These are phyloP conservation scores for Brachylomia viminalis DNA, from an alignment of 2,888 invertebrate genomes.

Conservation along the genomic window DNA sequence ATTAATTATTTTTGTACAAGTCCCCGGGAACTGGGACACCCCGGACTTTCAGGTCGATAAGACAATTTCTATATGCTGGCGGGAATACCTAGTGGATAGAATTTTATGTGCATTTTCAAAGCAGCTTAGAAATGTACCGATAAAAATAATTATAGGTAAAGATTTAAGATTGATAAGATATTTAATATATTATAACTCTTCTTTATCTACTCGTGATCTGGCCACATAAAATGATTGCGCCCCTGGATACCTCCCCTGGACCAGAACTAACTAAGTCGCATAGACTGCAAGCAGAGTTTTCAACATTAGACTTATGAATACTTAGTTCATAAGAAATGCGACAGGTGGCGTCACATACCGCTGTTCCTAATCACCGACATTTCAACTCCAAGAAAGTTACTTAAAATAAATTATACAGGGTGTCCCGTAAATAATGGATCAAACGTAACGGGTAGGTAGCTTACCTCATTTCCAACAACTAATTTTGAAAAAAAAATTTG, in stretches of 20 bases:
- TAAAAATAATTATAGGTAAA: too few relatives aligned
- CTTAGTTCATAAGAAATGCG: not conserved
- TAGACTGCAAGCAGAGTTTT: not conserved
- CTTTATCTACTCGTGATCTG: too few relatives aligned
- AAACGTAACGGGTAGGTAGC: too few relatives aligned
- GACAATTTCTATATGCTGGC: constrained; percentile 42
- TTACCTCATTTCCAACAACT: too few relatives aligned
- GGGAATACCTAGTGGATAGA: constrained; percentile 13
- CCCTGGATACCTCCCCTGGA: not conserved
- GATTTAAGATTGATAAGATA: too few relatives aligned
- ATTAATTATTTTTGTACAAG: constrained; percentile 87
- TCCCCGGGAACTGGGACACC: constrained; percentile 74
- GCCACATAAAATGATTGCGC: not conserved
- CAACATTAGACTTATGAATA: not conserved
- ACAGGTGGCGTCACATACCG: not conserved
- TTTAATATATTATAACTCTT: too few relatives aligned
- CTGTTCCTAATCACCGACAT: not conserved
- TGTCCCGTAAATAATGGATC: too few relatives aligned
- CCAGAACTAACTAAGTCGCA: not conserved
- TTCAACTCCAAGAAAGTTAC: not conserved
- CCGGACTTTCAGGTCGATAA: constrained; percentile 66
- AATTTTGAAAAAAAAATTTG: too few relatives aligned
- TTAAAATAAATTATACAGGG: not conserved
- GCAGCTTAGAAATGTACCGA: too few relatives aligned
- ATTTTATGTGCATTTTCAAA: not conserved